A percentile compares a stretch with the other conserved stretches of the same genome.
Evolutionary conservation across 1,140 invertebrate species (phyloP).

Genomic region (Zaprionus inermis): DNA sequence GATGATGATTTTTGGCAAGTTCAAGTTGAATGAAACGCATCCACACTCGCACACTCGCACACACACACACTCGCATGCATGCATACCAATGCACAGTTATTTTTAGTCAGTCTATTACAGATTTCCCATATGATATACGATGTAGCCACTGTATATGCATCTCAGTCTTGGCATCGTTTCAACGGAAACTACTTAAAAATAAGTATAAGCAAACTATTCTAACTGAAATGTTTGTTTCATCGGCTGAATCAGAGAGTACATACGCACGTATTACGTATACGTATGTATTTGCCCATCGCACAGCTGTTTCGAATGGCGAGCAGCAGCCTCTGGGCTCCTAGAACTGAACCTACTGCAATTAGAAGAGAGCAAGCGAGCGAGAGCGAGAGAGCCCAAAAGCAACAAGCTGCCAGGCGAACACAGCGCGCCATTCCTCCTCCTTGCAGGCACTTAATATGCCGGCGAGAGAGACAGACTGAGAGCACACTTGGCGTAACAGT

Average conservation of each 20-base stretch:
- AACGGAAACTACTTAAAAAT: slow-evolving; percentile 40
- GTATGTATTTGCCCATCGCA: slow-evolving; percentile 12
- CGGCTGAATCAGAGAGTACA: too few species aligned
- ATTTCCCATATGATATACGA: slow-evolving; percentile 26
- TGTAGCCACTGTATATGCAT: neutral
- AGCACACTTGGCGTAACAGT: slow-evolving; percentile 39
- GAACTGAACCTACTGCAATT: slow-evolving; percentile 19
- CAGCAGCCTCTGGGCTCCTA: slow-evolving; percentile 23
- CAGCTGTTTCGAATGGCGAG: slow-evolving; percentile 43
- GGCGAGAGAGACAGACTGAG: slow-evolving; percentile 43
- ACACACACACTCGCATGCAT: slow-evolving; percentile 5
- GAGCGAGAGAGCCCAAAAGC: slow-evolving; percentile 50
- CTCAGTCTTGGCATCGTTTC: slow-evolving; percentile 24
- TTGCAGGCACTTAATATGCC: slow-evolving; percentile 16
- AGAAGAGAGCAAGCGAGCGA: slow-evolving; percentile 11
- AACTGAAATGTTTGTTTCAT: slow-evolving; percentile 15
- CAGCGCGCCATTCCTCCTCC: slow-evolving; percentile 1
- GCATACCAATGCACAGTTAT: slow-evolving; percentile 38
- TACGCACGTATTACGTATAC: slow-evolving; percentile 11
- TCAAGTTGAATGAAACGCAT: slow-evolving; percentile 77
- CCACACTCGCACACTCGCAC: neutral
- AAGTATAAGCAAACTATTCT: slow-evolving; percentile 37
- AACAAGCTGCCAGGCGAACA: slow-evolving; percentile 63
- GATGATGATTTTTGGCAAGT: slow-evolving; percentile 62
- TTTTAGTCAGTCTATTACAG: slow-evolving; percentile 70